Evolutionary conservation across 2,113 vertebrate genomes (phyloP).

Genomic region (Puntigrus tetrazona): DNA sequence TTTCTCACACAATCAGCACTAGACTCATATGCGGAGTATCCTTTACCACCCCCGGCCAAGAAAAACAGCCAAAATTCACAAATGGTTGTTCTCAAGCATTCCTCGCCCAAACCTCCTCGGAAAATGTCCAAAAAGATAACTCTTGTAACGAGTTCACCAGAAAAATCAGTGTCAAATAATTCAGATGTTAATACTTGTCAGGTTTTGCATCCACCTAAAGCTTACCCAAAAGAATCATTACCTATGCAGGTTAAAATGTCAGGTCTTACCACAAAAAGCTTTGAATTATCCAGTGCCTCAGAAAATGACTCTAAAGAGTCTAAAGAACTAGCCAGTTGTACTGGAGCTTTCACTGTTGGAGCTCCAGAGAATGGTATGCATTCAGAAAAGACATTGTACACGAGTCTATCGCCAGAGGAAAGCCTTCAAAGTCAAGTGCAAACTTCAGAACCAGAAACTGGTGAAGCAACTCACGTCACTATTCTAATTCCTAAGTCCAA

Average conservation of each 20-base stretch:
- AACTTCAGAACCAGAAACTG: constrained; percentile 37
- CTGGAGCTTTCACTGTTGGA: constrained; percentile 20
- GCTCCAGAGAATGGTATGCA: constrained; percentile 26
- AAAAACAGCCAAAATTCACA: constrained; percentile 72
- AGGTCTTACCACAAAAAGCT: constrained; percentile 44
- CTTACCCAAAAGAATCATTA: constrained; percentile 46
- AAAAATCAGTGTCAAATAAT: constrained; percentile 33
- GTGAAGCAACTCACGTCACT: constrained; percentile 42
- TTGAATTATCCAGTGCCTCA: constrained; percentile 51
- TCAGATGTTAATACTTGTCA: constrained; percentile 36
- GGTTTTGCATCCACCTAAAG: constrained; percentile 37
- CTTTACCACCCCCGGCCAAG: constrained; percentile 66
- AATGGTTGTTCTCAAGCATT: constrained; percentile 79
- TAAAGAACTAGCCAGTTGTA: constrained; percentile 32
- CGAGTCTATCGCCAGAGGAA: constrained; percentile 30
- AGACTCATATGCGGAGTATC: constrained; percentile 69
- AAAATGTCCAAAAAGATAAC: constrained; percentile 77
- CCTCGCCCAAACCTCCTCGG: constrained; percentile 77
- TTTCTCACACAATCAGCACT: constrained; percentile 61
- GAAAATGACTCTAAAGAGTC: constrained; percentile 34
- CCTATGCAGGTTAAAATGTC: constrained; percentile 56
- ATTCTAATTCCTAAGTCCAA: not conserved
- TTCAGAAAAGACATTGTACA: constrained; percentile 35
- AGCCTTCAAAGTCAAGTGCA: constrained; percentile 21
- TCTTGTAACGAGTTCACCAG: constrained; percentile 15